Conservation (phyloP, 2,797 vertebrate genomes). For the Nyctalus aviator region DNA sequence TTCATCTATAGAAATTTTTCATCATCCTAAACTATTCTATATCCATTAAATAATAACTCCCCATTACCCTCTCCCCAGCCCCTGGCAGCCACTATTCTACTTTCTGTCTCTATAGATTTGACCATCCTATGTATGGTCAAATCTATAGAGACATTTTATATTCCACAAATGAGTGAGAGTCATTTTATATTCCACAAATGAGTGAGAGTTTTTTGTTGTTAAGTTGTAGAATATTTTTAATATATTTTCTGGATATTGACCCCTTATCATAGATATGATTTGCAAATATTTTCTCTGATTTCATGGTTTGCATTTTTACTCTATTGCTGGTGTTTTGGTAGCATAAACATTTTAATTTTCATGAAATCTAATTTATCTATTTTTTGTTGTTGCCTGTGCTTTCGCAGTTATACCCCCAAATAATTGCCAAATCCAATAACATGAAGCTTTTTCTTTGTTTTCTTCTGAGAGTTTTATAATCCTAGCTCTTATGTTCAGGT, state of each 20-base stretch:
- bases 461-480: background rate
- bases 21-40: constrained; percentile 30
- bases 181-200: no score
- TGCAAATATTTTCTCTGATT: constrained; percentile 16
- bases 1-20: constrained; percentile 47
- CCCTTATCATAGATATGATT: constrained; percentile 20
- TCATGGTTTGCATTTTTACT: background rate
- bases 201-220: constrained; percentile 24
- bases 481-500: background rate
- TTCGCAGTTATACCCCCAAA: constrained; percentile 16
- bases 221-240: constrained; percentile 8
- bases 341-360: background rate
- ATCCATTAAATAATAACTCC: background rate
- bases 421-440: background rate
- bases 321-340: background rate
- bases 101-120: constrained; percentile 22
- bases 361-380: constrained; percentile 10
- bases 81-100: background rate
- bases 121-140: background rate
- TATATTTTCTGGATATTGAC: background rate
- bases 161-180: no score
- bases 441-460: background rate
- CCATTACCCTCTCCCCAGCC: background rate
- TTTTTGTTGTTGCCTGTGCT: constrained; percentile 14
- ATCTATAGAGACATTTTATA: no score